Evolutionary conservation across 2,113 vertebrate genomes (phyloP).

Genomic region (Phalacrocorax pelagicus): DNA sequence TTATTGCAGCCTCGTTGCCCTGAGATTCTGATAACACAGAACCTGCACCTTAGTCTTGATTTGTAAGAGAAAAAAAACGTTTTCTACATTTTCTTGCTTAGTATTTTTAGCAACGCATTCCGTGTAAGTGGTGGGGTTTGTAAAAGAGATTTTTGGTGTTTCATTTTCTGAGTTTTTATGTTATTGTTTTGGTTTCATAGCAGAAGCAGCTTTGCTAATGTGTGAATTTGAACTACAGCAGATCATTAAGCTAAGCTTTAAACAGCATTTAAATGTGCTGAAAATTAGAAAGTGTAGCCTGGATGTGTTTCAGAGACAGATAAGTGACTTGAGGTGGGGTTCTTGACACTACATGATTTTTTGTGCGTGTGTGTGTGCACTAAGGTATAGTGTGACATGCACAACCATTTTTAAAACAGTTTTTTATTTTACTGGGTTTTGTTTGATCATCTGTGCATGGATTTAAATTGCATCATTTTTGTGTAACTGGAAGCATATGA

Average conservation of each 20-base stretch:
- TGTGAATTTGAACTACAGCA: not conserved
- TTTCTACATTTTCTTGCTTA: not conserved
- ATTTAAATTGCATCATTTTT: conserved; percentile 1
- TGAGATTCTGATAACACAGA: not conserved
- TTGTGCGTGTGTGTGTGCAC: not conserved
- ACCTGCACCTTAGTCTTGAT: not conserved
- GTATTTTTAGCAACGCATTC: not conserved
- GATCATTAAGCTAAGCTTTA: not conserved
- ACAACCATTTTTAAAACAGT: not conserved
- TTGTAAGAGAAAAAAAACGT: not conserved
- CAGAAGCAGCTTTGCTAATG: not conserved
- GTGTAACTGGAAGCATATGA: not conserved
- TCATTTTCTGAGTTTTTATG: not conserved
- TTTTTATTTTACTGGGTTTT: conserved; percentile 1
- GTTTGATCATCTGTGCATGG: not conserved
- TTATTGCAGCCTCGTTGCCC: not conserved
- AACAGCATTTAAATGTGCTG: not conserved
- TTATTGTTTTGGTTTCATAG: not conserved
- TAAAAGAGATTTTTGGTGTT: not conserved
- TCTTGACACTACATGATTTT: not conserved
- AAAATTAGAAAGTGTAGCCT: not conserved
- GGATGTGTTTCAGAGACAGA: too few species aligned
- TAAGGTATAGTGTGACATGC: not conserved
- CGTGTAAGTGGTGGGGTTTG: not conserved
- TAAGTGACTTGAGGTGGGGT: too few species aligned